phyloP scores from a whole-genome alignment of 1,140 invertebrate species.

The Agrilus planipennis region DNA sequence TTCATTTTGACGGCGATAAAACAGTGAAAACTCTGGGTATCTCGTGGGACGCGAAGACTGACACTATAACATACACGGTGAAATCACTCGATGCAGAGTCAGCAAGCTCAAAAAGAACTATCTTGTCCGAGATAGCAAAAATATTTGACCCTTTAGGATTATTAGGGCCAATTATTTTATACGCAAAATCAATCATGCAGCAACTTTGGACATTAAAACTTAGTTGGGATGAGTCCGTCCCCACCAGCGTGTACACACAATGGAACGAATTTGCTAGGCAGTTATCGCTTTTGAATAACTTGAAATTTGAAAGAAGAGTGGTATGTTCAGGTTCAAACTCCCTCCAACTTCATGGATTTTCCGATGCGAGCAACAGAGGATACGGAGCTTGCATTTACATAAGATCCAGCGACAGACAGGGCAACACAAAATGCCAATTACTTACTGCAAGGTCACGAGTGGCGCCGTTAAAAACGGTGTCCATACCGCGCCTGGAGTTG shows the following conservation, averaged over 20 bases:
- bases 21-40: conserved; percentile 3
- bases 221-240: conserved; percentile 5
- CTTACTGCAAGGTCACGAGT: conserved; percentile 31
- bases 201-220: conserved; percentile 5
- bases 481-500: conserved; percentile 18
- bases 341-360: conserved; percentile 26
- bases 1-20: not conserved
- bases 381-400: conserved; percentile 28
- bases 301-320: too few species aligned
- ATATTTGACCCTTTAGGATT: conserved; percentile 9
- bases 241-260: not conserved
- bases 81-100: not conserved
- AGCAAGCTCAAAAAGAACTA: conserved; percentile 1
- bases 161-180: conserved; percentile 3
- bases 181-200: conserved; percentile 3
- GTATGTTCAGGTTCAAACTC: too few species aligned
- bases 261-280: conserved; percentile 1
- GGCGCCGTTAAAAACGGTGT: conserved; percentile 29
- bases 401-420: conserved; percentile 10
- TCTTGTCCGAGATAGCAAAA: conserved; percentile 6
- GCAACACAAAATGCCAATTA: conserved; percentile 13
- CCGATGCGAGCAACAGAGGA: conserved; percentile 21
- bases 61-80: too few species aligned
- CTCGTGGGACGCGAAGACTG: not conserved
- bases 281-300: too few species aligned